These are phyloP conservation scores for Drosophila kikkawai DNA, from an alignment of 1,140 invertebrate species.

Conservation along the genomic window DNA sequence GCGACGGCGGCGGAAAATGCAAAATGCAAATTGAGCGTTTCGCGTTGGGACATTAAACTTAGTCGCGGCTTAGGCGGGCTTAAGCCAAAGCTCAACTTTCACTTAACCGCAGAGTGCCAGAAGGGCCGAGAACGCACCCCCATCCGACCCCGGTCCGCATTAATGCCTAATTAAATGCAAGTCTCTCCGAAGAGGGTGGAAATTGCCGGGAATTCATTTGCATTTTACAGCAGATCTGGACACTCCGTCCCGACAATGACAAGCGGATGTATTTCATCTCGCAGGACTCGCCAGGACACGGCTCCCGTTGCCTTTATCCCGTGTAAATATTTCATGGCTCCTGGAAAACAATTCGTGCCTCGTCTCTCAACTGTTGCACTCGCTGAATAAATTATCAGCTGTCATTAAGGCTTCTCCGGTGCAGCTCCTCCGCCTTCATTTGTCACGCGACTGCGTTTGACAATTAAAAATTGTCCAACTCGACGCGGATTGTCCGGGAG, in stretches of 20 bases:
- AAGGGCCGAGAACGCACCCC: conserved; percentile 29
- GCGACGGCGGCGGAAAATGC: conserved; percentile 37
- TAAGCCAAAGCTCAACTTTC: conserved; percentile 71
- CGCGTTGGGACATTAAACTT: conserved; percentile 62
- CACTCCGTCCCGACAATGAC: conserved; percentile 58
- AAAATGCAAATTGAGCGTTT: conserved; percentile 69
- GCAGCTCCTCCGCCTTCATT: conserved; percentile 60
- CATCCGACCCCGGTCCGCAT: conserved; percentile 32
- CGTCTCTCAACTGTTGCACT: conserved; percentile 76
- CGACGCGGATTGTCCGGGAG: conserved; percentile 29
- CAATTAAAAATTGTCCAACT: conserved; percentile 75
- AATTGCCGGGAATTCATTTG: conserved; percentile 69
- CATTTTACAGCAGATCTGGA: conserved; percentile 71
- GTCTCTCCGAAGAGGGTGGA: conserved; percentile 37
- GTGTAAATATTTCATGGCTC: conserved; percentile 69
- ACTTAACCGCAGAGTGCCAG: conserved; percentile 69
- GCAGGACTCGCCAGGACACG: conserved; percentile 40
- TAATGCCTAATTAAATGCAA: conserved; percentile 82
- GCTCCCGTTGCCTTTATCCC: conserved; percentile 35
- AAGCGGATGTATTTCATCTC: conserved; percentile 78
- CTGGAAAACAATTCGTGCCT: conserved; percentile 67
- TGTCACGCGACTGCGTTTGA: conserved; percentile 78
- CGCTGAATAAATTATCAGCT: conserved; percentile 79
- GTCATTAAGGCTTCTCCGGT: conserved; percentile 68
- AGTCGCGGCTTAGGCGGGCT: conserved; percentile 67